These are phyloP conservation scores for Rhagium mordax DNA, from an alignment of 2,888 invertebrate species.

Conservation along the genomic window DNA sequence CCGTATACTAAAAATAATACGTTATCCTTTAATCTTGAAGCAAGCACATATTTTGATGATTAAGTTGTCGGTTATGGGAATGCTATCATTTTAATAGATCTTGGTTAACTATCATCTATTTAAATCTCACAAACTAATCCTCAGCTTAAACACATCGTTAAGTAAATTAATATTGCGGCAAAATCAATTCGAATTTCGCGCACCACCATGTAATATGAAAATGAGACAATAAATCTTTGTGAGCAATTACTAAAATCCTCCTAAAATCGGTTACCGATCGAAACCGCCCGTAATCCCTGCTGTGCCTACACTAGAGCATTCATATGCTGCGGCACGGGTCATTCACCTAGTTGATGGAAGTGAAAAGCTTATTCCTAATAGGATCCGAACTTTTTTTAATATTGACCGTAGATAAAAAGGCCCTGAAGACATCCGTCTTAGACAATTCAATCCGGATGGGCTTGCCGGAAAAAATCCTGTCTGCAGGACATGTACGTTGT, in stretches of 20 bases:
- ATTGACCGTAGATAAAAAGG: not conserved
- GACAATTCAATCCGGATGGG: not conserved
- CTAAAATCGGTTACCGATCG: not conserved
- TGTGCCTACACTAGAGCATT: not conserved
- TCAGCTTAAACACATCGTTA: too few species aligned
- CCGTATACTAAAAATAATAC: too few species aligned
- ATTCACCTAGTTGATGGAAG: not conserved
- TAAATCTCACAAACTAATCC: too few species aligned
- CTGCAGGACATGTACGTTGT: not conserved
- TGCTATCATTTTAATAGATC: too few species aligned
- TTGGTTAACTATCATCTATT: too few species aligned
- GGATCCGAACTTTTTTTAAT: not conserved
- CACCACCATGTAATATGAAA: not conserved
- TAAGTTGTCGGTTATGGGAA: too few species aligned
- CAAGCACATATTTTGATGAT: too few species aligned
- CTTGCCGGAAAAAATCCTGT: not conserved
- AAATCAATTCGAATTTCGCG: not conserved
- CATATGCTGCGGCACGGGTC: not conserved
- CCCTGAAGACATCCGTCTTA: not conserved
- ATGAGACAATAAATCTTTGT: not conserved
- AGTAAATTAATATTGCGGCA: too few species aligned
- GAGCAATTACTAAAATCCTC: not conserved
- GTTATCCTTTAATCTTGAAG: too few species aligned
- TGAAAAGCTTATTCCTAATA: not conserved
- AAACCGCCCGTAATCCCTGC: not conserved